A percentile compares a stretch with the other conserved stretches of the same genome.
phyloP scores from a whole-genome alignment of 1,140 invertebrate species.

The Caligus rogercresseyi region DNA sequence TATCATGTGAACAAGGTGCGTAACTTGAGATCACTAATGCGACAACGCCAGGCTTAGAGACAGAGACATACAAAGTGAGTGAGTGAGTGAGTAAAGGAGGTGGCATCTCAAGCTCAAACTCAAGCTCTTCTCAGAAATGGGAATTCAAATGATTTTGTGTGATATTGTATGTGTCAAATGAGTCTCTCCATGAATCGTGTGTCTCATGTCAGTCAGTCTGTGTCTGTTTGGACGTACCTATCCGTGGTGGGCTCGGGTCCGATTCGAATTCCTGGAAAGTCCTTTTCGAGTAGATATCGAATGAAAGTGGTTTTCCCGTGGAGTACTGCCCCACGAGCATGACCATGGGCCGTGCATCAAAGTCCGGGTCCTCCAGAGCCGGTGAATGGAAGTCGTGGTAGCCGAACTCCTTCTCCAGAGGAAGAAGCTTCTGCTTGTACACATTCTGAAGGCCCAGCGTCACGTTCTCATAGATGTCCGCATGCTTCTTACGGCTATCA shows the following conservation, averaged over 20 bases:
- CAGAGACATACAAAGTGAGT: no score
- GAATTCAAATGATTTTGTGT: no score
- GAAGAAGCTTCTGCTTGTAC: slow-evolving; percentile 45
- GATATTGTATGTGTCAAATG: no score
- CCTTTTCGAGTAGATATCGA: slow-evolving; percentile 75
- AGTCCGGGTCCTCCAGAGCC: slow-evolving; percentile 83
- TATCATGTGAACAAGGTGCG: no score
- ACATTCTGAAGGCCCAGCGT: slow-evolving; percentile 39
- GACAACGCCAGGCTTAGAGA: no score
- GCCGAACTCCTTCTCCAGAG: slow-evolving; percentile 46
- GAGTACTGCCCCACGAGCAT: slow-evolving; percentile 94
- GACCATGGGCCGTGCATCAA: slow-evolving; percentile 66
- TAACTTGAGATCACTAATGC: no score
- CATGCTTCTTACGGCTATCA: slow-evolving; percentile 53
- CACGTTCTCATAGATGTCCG: slow-evolving; percentile 42
- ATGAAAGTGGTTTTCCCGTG: slow-evolving; percentile 98
- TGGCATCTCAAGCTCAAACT: no score
- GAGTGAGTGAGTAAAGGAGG: no score
- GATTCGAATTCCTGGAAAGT: slow-evolving; percentile 86
- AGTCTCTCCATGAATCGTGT: no score
- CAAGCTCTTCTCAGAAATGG: no score
- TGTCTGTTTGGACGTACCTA: no score
- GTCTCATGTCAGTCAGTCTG: no score
- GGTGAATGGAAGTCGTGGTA: slow-evolving; percentile 59
- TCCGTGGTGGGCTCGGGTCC: slow-evolving; percentile 43